Percentiles rank a stretch among this genome's conserved stretches.
Evolutionary conservation across 2,797 vertebrate genomes (phyloP).

Genomic region (Orientallactaga sibirica): DNA sequence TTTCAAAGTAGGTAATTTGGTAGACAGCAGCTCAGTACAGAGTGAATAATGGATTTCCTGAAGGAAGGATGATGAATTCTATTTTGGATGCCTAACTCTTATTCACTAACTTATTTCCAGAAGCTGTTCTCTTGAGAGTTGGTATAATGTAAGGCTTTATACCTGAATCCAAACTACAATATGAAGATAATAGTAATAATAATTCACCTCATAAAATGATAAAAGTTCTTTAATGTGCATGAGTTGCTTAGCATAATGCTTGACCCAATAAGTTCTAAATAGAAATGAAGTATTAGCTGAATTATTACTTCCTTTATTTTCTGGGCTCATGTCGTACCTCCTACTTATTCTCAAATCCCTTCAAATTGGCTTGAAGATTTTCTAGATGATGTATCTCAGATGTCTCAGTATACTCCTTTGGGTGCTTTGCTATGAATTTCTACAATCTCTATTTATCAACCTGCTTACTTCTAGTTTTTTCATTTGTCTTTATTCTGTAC

Average conservation of each 20-base stretch:
- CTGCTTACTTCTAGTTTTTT: slow-evolving; percentile 58
- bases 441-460: slow-evolving; percentile 46
- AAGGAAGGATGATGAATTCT: slow-evolving; percentile 16
- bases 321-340: background rate
- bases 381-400: slow-evolving; percentile 50
- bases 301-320: slow-evolving; percentile 40
- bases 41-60: slow-evolving; percentile 18
- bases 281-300: slow-evolving; percentile 2
- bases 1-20: background rate
- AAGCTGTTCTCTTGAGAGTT: slow-evolving; percentile 25
- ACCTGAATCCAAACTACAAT: background rate
- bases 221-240: background rate
- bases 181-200: slow-evolving; percentile 7
- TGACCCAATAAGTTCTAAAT: slow-evolving; percentile 35
- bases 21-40: background rate
- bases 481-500: slow-evolving; percentile 50
- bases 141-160: slow-evolving; percentile 34
- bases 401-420: slow-evolving; percentile 25
- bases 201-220: background rate
- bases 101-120: slow-evolving; percentile 34
- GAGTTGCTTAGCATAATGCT: slow-evolving; percentile 27
- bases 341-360: slow-evolving; percentile 1
- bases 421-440: slow-evolving; percentile 32
- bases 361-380: slow-evolving; percentile 62
- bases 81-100: slow-evolving; percentile 1